These are phyloP conservation scores for Chelonoidis abingdonii DNA, from an alignment of 2,113 vertebrate species.

Conservation along the genomic window DNA sequence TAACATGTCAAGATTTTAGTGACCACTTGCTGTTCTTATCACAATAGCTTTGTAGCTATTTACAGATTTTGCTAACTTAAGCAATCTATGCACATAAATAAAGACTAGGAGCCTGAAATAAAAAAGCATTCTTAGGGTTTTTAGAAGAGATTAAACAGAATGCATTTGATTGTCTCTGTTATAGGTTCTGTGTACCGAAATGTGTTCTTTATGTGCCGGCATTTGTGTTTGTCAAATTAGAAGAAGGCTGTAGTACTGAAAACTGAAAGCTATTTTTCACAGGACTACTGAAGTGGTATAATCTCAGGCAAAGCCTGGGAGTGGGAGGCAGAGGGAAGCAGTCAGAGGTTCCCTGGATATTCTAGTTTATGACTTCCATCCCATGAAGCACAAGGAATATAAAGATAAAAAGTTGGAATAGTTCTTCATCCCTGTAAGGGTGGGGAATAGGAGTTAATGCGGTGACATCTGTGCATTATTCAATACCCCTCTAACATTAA, in stretches of 20 bases:
- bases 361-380: rapidly evolving
- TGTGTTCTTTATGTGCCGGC: background rate
- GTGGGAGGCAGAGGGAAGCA: background rate
- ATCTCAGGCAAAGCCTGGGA: background rate
- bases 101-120: conserved; percentile 12
- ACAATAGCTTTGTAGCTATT: conserved; percentile 56
- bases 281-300: background rate
- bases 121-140: conserved; percentile 36
- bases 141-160: conserved; percentile 48
- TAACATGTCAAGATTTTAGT: conserved; percentile 12
- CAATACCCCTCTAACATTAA: background rate
- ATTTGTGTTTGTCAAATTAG: conserved; percentile 47
- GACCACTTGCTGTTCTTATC: conserved; percentile 46
- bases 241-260: background rate
- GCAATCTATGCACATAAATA: conserved; percentile 39
- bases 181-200: background rate
- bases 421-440: background rate
- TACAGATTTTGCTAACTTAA: conserved; percentile 46
- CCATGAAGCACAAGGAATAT: background rate
- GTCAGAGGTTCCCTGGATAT: background rate
- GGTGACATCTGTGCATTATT: background rate
- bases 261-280: conserved; percentile 3
- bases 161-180: background rate
- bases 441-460: background rate
- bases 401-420: background rate